Percentiles rank a stretch among this genome's conserved stretches.
Conservation (phyloP, 2,797 vertebrate species). For the Columba guinea region DNA sequence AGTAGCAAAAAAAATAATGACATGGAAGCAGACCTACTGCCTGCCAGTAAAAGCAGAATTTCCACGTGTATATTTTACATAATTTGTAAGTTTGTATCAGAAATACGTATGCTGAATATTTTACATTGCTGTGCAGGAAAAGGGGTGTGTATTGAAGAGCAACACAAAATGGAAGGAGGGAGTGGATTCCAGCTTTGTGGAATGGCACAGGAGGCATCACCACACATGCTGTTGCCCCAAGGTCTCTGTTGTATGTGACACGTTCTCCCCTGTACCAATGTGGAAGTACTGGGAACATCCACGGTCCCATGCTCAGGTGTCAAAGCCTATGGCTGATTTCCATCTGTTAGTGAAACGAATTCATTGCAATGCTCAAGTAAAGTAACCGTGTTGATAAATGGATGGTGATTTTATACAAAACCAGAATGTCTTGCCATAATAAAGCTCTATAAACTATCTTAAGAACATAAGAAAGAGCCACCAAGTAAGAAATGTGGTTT, state of each 20-base stretch:
- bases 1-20: neutral
- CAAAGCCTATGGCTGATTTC: neutral
- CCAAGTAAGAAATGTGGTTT: neutral
- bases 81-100: neutral
- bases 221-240: accelerated
- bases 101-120: neutral
- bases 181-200: neutral
- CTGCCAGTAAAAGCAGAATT: neutral
- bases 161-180: neutral
- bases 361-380: neutral
- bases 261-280: accelerated
- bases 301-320: neutral
- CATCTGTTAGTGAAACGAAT: neutral
- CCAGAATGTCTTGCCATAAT: neutral
- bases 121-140: accelerated
- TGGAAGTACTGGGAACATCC: neutral
- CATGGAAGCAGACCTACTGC: neutral
- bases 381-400: neutral
- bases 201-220: neutral
- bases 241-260: neutral
- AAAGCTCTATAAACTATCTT: neutral
- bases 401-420: neutral
- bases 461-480: neutral
- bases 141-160: neutral
- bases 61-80: accelerated